These are phyloP conservation scores for Lasioglossum pauxillum DNA, from an alignment of 2,888 invertebrate genomes.

Conservation along the genomic window DNA sequence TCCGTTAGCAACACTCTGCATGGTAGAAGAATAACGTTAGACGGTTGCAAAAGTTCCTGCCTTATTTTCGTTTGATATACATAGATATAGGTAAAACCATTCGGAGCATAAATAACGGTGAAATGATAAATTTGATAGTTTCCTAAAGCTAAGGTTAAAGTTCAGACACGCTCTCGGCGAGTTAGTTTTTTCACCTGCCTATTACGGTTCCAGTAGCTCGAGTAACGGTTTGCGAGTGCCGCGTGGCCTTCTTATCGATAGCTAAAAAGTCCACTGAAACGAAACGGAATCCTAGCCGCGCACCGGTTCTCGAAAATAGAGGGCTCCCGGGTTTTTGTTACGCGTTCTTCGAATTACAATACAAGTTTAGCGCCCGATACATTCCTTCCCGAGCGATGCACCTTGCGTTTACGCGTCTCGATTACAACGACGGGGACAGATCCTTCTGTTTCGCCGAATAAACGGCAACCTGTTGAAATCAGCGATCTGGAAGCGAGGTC, in stretches of 20 bases:
- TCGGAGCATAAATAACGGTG: no score
- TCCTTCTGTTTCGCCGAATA: neutral
- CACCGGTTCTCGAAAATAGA: constrained; percentile 25
- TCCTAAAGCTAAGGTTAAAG: neutral
- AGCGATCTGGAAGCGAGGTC: neutral
- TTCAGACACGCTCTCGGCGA: neutral
- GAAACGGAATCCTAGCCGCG: constrained; percentile 13
- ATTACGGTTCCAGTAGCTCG: neutral
- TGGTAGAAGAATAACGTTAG: neutral
- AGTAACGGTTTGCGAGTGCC: constrained; percentile 20
- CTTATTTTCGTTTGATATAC: no score
- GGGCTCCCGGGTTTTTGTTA: neutral
- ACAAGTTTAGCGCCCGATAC: neutral
- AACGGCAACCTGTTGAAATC: constrained; percentile 2
- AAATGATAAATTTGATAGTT: no score
- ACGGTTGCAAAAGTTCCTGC: neutral
- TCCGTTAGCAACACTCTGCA: neutral
- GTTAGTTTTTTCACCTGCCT: neutral
- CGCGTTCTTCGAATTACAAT: constrained; percentile 20
- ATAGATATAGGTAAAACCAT: no score
- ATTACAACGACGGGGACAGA: neutral
- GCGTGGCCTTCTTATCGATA: neutral
- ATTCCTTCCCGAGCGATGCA: constrained; percentile 7
- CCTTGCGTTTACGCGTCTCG: neutral
- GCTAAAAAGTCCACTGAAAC: neutral